These are phyloP conservation scores for Furcula furcula DNA, from an alignment of 2,888 invertebrate genomes.

Conservation along the genomic window DNA sequence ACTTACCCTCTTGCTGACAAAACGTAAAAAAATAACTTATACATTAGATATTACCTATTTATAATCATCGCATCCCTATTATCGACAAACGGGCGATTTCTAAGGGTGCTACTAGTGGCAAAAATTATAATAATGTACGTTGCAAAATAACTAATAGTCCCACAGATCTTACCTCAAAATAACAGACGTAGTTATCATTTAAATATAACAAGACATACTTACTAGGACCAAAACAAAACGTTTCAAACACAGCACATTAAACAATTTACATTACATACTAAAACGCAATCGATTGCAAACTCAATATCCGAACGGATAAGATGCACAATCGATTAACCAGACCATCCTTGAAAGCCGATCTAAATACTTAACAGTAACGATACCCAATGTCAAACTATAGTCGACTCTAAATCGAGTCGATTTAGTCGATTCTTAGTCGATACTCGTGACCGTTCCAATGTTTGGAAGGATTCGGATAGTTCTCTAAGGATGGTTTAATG, in stretches of 20 bases:
- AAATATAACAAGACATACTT: no score
- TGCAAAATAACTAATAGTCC: no score
- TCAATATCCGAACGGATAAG: conserved; percentile 48
- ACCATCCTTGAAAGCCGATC: conserved; percentile 27
- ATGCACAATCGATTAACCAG: conserved; percentile 50
- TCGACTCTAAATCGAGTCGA: conserved; percentile 19
- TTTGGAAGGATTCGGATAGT: conserved; percentile 82
- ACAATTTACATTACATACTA: conserved; percentile 70
- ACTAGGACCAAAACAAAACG: conserved; percentile 58
- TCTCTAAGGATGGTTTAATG: conserved; percentile 80
- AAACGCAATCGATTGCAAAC: conserved; percentile 34
- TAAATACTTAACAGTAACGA: conserved; percentile 10
- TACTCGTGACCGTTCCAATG: conserved; percentile 14
- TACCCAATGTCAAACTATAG: conserved; percentile 19
- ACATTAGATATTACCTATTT: no score
- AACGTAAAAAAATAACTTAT: no score
- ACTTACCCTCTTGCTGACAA: no score
- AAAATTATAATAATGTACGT: no score
- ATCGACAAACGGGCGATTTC: no score
- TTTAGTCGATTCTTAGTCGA: conserved; percentile 19
- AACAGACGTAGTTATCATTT: no score
- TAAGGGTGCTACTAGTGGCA: no score
- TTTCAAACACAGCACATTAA: conserved; percentile 68
- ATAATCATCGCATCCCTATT: no score
- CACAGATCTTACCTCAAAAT: no score